Percentiles rank a stretch among this genome's conserved stretches.
These are phyloP conservation scores for Lordiphosa stackelbergi DNA, from an alignment of 1,140 invertebrate species.

Conservation along the genomic window DNA sequence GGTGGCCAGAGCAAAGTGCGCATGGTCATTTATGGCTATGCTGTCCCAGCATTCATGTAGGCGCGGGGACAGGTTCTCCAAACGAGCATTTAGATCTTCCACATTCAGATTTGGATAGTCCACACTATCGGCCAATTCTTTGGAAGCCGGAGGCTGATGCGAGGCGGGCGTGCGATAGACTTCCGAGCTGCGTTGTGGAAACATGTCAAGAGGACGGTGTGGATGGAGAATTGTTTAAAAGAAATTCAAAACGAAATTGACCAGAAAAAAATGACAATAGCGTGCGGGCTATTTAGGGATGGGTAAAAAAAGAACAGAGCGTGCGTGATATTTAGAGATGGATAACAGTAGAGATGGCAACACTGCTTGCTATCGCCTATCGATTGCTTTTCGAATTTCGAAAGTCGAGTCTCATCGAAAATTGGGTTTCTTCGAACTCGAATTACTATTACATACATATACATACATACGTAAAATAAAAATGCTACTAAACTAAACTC, in stretches of 20 bases:
- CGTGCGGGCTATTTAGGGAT: too few relatives aligned
- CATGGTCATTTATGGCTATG: slow-evolving; percentile 39
- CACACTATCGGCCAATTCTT: slow-evolving; percentile 50
- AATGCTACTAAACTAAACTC: too few relatives aligned
- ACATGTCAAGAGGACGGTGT: slow-evolving; percentile 22
- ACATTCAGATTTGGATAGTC: slow-evolving; percentile 64
- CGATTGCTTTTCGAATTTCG: too few relatives aligned
- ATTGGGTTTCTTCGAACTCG: too few relatives aligned
- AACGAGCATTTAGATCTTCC: slow-evolving; percentile 47
- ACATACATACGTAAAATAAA: too few relatives aligned
- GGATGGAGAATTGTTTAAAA: background rate
- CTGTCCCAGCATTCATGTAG: slow-evolving; percentile 60
- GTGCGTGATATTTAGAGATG: too few relatives aligned
- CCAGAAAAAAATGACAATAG: background rate
- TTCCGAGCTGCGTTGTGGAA: slow-evolving; percentile 42
- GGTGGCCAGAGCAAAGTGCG: slow-evolving; percentile 51
- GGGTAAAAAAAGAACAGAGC: too few relatives aligned
- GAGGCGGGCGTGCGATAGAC: slow-evolving; percentile 32
- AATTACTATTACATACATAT: too few relatives aligned
- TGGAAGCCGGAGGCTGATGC: slow-evolving; percentile 43
- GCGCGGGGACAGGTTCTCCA: slow-evolving; percentile 54
- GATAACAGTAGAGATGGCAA: too few relatives aligned
- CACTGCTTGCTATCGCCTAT: too few relatives aligned
- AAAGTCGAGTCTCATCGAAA: too few relatives aligned
- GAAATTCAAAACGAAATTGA: background rate